Conservation (phyloP, 1,140 invertebrate genomes). For the Drosophila takahashii region DNA sequence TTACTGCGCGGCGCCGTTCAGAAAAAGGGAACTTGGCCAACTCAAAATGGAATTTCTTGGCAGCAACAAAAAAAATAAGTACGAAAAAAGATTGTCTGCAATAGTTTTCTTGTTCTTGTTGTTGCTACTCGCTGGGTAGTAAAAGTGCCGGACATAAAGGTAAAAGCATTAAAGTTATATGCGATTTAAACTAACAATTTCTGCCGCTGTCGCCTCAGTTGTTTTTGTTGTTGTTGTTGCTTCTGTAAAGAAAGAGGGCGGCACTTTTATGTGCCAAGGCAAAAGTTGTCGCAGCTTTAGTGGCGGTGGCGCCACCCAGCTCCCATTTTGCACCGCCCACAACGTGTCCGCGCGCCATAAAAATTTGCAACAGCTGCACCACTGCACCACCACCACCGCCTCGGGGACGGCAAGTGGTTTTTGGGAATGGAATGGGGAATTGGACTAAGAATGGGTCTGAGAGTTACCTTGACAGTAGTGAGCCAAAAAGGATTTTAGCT, state of each 20-base stretch:
- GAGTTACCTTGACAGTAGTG: slow-evolving; percentile 75
- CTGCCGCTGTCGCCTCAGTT: slow-evolving; percentile 41
- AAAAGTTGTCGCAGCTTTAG: slow-evolving; percentile 77
- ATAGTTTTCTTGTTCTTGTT: slow-evolving; percentile 38
- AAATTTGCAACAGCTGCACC: slow-evolving; percentile 80
- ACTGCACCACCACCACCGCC: slow-evolving; percentile 26
- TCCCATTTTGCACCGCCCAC: slow-evolving; percentile 55
- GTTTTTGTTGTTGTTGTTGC: slow-evolving; percentile 7
- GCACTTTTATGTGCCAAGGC: slow-evolving; percentile 76
- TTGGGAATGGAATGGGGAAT: slow-evolving; percentile 36
- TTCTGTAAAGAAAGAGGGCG: slow-evolving; percentile 32
- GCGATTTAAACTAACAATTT: slow-evolving; percentile 71
- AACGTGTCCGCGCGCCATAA: slow-evolving; percentile 79
- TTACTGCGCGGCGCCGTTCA: slow-evolving; percentile 17
- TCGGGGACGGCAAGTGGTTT: slow-evolving; percentile 14
- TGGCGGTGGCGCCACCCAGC: slow-evolving; percentile 32
- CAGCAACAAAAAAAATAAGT: slow-evolving; percentile 48
- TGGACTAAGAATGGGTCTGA: slow-evolving; percentile 53
- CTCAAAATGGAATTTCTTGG: slow-evolving; percentile 67
- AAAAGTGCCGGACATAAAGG: slow-evolving; percentile 80
- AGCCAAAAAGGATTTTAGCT: slow-evolving; percentile 70
- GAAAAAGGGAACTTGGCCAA: slow-evolving; percentile 32
- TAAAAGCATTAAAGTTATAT: slow-evolving; percentile 81
- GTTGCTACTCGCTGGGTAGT: slow-evolving; percentile 50
- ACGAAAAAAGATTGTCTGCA: slow-evolving; percentile 58